Base-by-base conservation (phyloP, 64 coral and sea anemone species). In the Pachyseris speciosa region DNA sequence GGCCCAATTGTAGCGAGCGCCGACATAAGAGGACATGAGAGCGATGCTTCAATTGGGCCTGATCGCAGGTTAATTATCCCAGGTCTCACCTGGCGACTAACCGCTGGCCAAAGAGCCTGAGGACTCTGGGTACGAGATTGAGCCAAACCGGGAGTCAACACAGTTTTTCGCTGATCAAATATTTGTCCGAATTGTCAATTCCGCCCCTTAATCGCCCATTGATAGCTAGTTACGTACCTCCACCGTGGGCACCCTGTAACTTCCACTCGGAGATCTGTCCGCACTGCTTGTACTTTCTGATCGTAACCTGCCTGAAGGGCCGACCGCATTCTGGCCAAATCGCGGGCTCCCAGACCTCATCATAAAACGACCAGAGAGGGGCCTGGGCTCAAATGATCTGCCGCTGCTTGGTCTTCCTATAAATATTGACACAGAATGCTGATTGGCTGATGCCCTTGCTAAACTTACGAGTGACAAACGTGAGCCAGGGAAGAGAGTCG, bases 191-290 rank as follows among this genome's bases (percentile, higher is more conserved):
- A 9, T 26, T 13, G 65, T 9, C 8, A 68, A 29, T 8, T 68
- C 24, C 65, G 22, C 9, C 24, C 65, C 10, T 68, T 1, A 8
- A 0, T 36, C 10, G 72, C 74, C 22, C 16, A 48, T 27, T 34
- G 9, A 83, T n/a, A n/a, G n/a, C n/a, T n/a, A n/a, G n/a, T n/a
- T n/a, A n/a, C 78, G 27, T 58, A 85, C 83, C 83, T 85, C 83
- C 8, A 85, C 61, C 4, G 24, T 22, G 24, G 83, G 64, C 44
- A 69, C 61, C 16, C 75, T 38, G 70, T 38, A 28, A 8, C 20
- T 84, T 40, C 16, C 55, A 0, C 20, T 9, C 17, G 83, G 41
- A 7, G 83, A 72, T 34, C 45, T 68, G 19, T 85, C 37, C 29
- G 41, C 60, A 36, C 83, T 85, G 6, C 83, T 42, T 33, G 3